A percentile compares a stretch with the other conserved stretches of the same genome.
Conservation (phyloP, 2,113 vertebrate genomes). For the Colius striatus region DNA sequence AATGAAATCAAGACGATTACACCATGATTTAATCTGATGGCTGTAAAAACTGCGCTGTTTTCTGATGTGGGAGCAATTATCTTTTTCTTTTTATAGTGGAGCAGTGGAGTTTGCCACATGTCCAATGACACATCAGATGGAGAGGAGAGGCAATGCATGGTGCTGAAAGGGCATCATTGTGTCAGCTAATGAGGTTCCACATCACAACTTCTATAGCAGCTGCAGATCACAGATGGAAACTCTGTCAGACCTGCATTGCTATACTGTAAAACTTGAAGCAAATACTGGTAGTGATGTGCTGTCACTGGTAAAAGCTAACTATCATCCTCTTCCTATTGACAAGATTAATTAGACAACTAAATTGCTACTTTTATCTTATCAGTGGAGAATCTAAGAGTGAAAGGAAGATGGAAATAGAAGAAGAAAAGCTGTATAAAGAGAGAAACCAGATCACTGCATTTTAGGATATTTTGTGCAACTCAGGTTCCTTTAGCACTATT, state of each 20-base stretch:
- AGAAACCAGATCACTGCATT: not conserved
- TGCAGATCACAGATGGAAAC: not conserved
- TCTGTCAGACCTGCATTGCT: not conserved
- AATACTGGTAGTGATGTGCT: not conserved
- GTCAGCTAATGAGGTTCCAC: not conserved
- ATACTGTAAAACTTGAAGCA: not conserved
- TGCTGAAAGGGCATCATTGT: not conserved
- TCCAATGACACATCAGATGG: fast-evolving
- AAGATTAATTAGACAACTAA: not conserved
- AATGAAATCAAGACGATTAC: not conserved
- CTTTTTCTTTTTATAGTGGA: not conserved
- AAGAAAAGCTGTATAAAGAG: not conserved
- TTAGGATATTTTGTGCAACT: not conserved
- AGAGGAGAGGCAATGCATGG: not conserved
- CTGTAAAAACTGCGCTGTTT: not conserved
- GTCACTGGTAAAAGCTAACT: not conserved
- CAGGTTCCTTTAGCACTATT: not conserved
- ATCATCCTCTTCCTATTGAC: not conserved
- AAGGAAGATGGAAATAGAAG: not conserved
- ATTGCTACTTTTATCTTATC: not conserved
- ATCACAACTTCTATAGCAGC: not conserved
- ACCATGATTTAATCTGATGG: not conserved
- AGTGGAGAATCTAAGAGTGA: not conserved
- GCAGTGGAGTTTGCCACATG: not conserved
- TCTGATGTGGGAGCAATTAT: not conserved